Evolutionary conservation across 2,888 invertebrate genomes (phyloP), one percentile per base, ranked within the genome.

Genomic region (Eupsilia transversa): DNA sequence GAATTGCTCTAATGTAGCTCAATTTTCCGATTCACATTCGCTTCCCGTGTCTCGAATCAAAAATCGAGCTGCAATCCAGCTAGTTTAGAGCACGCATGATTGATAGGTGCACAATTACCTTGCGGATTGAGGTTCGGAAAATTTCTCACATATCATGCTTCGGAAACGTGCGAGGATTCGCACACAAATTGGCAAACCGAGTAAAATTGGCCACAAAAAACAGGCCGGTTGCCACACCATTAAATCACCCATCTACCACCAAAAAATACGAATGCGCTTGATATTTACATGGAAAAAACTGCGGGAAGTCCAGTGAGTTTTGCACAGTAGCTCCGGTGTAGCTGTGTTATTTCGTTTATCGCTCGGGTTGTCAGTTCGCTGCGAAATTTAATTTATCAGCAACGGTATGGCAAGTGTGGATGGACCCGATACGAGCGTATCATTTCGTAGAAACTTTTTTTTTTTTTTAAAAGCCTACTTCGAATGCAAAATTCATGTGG

Each of bases 361-460:
- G 87, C 78, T 33, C 43, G 65, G 68, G 71, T 82, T 82, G 90
- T 91, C 92, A 90, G 88, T 80, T 86, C 84, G 79, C 73, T 80
- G 77, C 82, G 79, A 89, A 92, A 92, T 92, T 93, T 92, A 92
- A 93, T 93, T 93, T 92, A 88, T 93, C 91, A 93, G 85, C 64
- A 74, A 72, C 68, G 64, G 77, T 71, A 83, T 80, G 72, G 85
- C 86, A 83, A 82, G 86, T 86, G 86, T 75, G 75, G 84, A 86
- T 86, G 81, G 86, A 87, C 82, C 83, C 82, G 75, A 83, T 79
- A 68, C 73, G 35, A 74, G 83, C 84, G 85, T 86, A 86, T 89
- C 84, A 88, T 88, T 88, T 85, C 69, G 75, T 74, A 33, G 66
- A 30, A 54, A 46, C 33, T 27, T 33, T 57, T 63, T 59, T 70